Evolutionary conservation across 64 coral and sea anemone species (phyloP).

Genomic region (Dendronephthya gigantea): DNA sequence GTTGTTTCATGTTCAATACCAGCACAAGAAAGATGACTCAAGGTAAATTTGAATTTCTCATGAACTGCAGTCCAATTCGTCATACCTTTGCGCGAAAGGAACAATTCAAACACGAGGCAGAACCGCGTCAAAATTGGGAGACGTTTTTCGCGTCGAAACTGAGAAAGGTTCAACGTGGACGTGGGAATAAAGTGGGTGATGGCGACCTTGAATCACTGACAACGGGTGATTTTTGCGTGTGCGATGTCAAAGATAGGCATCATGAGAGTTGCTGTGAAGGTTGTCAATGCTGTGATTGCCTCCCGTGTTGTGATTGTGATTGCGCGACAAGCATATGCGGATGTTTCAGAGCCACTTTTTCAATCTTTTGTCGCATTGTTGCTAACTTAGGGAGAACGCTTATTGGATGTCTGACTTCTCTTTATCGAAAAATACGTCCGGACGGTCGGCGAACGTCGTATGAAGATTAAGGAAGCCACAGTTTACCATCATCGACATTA

Average conservation of each 20-base stretch:
- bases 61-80: not conserved
- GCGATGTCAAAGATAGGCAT: not conserved
- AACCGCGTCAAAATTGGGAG: not conserved
- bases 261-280: not conserved
- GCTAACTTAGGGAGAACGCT: too few species aligned
- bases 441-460: too few species aligned
- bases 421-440: too few species aligned
- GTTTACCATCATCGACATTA: too few species aligned
- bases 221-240: not conserved
- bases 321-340: not conserved
- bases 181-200: not conserved
- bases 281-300: too few species aligned
- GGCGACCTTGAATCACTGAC: not conserved
- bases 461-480: not conserved
- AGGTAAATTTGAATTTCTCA: not conserved
- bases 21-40: not conserved
- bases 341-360: not conserved
- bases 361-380: too few species aligned
- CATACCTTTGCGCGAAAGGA: not conserved
- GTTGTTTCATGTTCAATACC: constrained; percentile 2
- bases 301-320: not conserved
- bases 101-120: not conserved
- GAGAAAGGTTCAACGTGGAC: not conserved
- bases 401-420: too few species aligned
- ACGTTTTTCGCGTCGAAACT: not conserved